Evolutionary conservation across 2,113 vertebrate species (phyloP), one percentile per base, ranked within the genome.

Genomic region (Trinectes maculatus): DNA sequence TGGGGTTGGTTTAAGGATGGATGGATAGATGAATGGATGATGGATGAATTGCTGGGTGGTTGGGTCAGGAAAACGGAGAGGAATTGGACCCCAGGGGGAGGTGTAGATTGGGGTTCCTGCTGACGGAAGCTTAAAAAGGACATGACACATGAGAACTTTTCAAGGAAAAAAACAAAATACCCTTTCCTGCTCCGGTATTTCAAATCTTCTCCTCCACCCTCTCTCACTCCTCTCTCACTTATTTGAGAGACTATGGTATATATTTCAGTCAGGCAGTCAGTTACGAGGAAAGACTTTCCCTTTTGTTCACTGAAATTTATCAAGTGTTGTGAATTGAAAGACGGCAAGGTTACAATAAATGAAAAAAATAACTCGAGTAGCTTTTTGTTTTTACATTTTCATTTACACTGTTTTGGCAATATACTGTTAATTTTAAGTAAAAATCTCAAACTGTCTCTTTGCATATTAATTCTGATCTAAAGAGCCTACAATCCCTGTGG

Each of bases 121-220:
- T 91, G 88, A 91, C 87, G 89, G 82, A 90, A 76, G 89, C 87
- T 85, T 73, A 78, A 83, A 88, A 89, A 86, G 76, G 83, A 84
- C 80, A 80, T 64, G 75, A 82, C 82, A 75, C 53, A 21, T 5
- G 44, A 68, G 60, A 84, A 77, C 53, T 65, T 74, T 81, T 67
- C 65, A 58, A 69, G 47, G 18, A 7, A 26, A 57, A 19, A 34
- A 63, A 71, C 63, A 54, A 65, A 54, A 16, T n/a, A 57, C 33
- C 18, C 24, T 52, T 64, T 60, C 16, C 40, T 31, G 16, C 29
- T 44, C 56, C 39, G 46, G 40, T 42, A 66, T 61, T 70, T 65
- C 44, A 63, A 18, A 31, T 40, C 34, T 57, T 68, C 67, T 59
- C 46, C n/a, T 59, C 46, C n/a, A 46, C 71, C 46, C 11, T 19